Percentiles rank a stretch among this genome's conserved stretches.
Conservation (phyloP, 2,797 vertebrate species). For the Ceryle rudis region DNA sequence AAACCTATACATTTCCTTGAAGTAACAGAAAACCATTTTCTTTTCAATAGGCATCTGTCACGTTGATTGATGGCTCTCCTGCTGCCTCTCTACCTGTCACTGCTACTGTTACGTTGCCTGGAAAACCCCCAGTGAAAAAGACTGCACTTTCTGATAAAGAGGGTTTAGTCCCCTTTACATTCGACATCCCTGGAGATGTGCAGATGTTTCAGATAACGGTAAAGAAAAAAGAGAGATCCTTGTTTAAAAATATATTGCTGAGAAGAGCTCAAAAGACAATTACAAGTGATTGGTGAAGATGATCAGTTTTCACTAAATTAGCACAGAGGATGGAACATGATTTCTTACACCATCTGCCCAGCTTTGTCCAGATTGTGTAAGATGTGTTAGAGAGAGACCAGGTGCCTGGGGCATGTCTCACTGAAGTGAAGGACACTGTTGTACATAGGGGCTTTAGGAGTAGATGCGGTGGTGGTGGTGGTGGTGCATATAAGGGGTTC, state of each 20-base stretch:
- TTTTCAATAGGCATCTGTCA: slow-evolving; percentile 61
- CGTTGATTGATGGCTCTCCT: slow-evolving; percentile 67
- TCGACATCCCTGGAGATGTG: slow-evolving; percentile 45
- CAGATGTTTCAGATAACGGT: slow-evolving; percentile 66
- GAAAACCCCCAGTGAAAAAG: neutral
- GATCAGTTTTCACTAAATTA: neutral
- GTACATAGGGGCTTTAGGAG: neutral
- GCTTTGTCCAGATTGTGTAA: neutral
- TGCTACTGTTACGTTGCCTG: slow-evolving; percentile 18
- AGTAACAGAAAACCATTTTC: neutral
- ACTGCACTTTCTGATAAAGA: slow-evolving; percentile 36
- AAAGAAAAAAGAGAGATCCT: neutral
- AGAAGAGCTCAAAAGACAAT: neutral
- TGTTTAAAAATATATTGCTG: neutral
- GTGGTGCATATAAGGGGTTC: rapidly evolving
- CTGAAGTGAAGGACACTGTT: neutral
- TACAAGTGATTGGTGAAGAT: neutral
- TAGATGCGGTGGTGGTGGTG: neutral
- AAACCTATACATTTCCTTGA: neutral
- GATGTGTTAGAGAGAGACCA: neutral
- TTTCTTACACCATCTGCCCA: neutral
- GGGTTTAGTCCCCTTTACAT: slow-evolving; percentile 44
- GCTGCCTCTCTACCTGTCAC: slow-evolving; percentile 54
- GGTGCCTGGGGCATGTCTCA: neutral
- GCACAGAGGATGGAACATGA: neutral